A percentile compares a stretch with the other conserved stretches of the same genome.
These are phyloP conservation scores for Lypha dubia DNA, from an alignment of 2,888 invertebrate genomes.

Conservation along the genomic window DNA sequence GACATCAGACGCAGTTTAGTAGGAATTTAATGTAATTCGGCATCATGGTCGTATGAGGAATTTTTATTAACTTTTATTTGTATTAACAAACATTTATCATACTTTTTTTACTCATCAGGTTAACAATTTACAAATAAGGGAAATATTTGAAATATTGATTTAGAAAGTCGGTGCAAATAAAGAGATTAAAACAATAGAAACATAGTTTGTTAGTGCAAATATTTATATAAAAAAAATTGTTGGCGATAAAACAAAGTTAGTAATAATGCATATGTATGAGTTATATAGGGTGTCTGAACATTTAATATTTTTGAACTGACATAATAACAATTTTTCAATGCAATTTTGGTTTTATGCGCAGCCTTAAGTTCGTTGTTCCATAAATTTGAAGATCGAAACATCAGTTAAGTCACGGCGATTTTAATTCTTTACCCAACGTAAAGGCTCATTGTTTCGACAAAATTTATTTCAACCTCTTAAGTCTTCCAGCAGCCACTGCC, in stretches of 20 bases:
- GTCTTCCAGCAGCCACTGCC: no score
- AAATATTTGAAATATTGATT: neutral
- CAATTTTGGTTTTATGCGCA: no score
- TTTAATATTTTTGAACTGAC: no score
- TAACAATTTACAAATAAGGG: constrained; percentile 10
- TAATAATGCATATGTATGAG: neutral
- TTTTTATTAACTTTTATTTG: constrained; percentile 21
- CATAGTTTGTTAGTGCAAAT: neutral
- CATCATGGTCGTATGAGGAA: constrained; percentile 53
- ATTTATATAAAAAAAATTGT: neutral
- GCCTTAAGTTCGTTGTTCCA: no score
- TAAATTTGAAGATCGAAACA: no score
- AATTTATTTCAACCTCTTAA: no score
- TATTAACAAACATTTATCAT: constrained; percentile 46
- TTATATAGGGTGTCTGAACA: no score
- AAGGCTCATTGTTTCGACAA: no score
- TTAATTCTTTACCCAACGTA: no score
- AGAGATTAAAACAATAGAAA: neutral
- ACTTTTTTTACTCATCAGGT: constrained; percentile 14
- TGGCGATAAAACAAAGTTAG: neutral
- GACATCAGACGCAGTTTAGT: constrained; percentile 36
- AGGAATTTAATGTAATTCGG: constrained; percentile 38
- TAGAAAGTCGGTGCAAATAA: neutral
- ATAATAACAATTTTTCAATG: no score
- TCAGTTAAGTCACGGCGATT: no score